phyloP scores from a whole-genome alignment of 2,797 vertebrate genomes.

The Crocidura indochinensis region DNA sequence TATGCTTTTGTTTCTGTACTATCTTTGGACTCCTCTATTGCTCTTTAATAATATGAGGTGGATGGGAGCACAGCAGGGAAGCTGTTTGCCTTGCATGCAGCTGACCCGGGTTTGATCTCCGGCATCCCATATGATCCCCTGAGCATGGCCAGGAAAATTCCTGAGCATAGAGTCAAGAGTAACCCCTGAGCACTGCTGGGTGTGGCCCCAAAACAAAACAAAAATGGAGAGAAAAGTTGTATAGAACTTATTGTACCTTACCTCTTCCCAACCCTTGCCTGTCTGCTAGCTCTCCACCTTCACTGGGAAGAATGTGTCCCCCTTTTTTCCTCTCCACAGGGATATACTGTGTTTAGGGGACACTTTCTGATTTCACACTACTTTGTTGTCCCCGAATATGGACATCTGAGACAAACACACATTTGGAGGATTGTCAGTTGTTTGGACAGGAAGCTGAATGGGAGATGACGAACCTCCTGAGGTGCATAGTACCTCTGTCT shows the following conservation, averaged over 20 bases:
- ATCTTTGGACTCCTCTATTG: too few species aligned
- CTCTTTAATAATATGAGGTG: background rate
- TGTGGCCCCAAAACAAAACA: too few species aligned
- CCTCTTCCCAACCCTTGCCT: background rate
- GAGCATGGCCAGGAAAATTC: too few species aligned
- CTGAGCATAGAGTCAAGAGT: too few species aligned
- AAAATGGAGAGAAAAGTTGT: background rate
- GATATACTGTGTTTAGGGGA: background rate
- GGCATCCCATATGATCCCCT: too few species aligned
- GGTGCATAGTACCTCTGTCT: background rate
- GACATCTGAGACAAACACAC: background rate
- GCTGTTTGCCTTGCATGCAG: too few species aligned
- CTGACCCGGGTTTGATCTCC: too few species aligned
- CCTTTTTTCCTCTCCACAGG: background rate
- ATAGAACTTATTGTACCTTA: background rate
- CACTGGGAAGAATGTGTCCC: background rate
- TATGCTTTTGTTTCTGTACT: too few species aligned
- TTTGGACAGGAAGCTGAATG: slow-evolving; percentile 26
- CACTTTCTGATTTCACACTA: slow-evolving; percentile 1
- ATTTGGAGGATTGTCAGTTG: slow-evolving; percentile 27
- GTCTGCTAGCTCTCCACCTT: background rate
- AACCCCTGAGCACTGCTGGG: too few species aligned
- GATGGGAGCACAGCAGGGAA: too few species aligned
- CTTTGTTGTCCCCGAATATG: background rate
- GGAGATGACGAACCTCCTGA: slow-evolving; percentile 22